Conservation (phyloP, 2,113 vertebrate genomes). For the Silurus asotus region DNA sequence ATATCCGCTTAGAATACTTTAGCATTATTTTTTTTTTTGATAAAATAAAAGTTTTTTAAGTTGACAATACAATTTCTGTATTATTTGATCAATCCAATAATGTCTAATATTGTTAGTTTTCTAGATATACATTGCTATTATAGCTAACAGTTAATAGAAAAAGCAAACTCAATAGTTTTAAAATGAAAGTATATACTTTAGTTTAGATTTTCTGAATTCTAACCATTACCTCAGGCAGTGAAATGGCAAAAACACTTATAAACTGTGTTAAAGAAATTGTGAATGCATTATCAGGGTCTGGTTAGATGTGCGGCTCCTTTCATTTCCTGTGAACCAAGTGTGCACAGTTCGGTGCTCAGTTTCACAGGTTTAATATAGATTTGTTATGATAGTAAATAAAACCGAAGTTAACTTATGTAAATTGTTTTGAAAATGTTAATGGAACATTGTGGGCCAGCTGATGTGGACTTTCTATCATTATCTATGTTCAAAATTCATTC, state of each 20-base stretch:
- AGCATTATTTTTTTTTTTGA: too few species aligned
- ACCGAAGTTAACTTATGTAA: neutral
- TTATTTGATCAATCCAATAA: neutral
- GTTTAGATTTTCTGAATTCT: neutral
- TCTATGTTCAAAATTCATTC: too few species aligned
- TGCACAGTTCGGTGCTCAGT: neutral
- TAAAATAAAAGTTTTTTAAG: neutral
- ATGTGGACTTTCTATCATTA: neutral
- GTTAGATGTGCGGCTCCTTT: neutral
- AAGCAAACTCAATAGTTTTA: neutral
- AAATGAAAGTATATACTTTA: neutral
- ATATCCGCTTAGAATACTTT: neutral
- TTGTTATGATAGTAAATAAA: neutral
- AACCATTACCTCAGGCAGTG: neutral
- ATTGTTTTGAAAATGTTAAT: neutral
- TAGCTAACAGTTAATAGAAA: neutral
- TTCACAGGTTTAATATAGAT: neutral
- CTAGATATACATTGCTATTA: neutral
- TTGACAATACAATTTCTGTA: neutral
- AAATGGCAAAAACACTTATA: neutral
- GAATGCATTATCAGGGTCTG: neutral
- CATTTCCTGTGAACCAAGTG: neutral
- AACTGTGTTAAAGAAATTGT: neutral
- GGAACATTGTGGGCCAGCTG: neutral
- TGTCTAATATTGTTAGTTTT: neutral